Base-by-base conservation (phyloP, 2,888 invertebrate species). In the Tetropium fuscum region DNA sequence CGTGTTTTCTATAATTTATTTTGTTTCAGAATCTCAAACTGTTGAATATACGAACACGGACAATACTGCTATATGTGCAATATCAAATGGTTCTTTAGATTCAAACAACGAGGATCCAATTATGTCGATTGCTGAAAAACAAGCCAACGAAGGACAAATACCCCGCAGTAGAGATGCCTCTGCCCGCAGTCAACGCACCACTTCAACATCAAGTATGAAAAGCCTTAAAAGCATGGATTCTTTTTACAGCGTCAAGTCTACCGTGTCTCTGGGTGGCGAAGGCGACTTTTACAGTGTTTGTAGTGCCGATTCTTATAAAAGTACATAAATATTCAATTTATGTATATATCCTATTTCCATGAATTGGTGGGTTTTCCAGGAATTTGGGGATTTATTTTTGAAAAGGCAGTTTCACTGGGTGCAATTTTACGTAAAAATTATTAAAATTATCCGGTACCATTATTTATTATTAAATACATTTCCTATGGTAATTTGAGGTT, bases 161-260 rank as follows among this genome's bases (percentile, higher is more conserved):
- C n/a, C n/a, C n/a, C n/a, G n/a, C n/a, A n/a, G n/a, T n/a, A n/a
- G n/a, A n/a, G n/a, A n/a, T n/a, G n/a, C n/a, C n/a, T n/a, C n/a
- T n/a, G n/a, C n/a, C n/a, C n/a, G n/a, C n/a, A n/a, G n/a, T n/a
- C n/a, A n/a, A 3, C 51, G 51, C 11, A 40, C 27, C 6, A 8
- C 13, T 16, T 51, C 51, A 2, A n/a, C 48, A 18, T 51, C 51
- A 27, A 34, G 34, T 5, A 13, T 34, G 34, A 34, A 34, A 13
- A 51, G 51, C 20, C 7, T 45, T 5, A 45, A 45, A 30, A 45
- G 45, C 30, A 10, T 25, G 0, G 27, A 51, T 11, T 51, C 51
- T 18, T 55, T 55, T 55, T 55, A 55, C 16, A 55, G 55, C 16
- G 18, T 47, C 7, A 55, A 55, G 20, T 55, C 55, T 8, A 34